These are phyloP conservation scores for Hyperoplus immaculatus DNA, from an alignment of 2,797 vertebrate genomes.

Conservation along the genomic window DNA sequence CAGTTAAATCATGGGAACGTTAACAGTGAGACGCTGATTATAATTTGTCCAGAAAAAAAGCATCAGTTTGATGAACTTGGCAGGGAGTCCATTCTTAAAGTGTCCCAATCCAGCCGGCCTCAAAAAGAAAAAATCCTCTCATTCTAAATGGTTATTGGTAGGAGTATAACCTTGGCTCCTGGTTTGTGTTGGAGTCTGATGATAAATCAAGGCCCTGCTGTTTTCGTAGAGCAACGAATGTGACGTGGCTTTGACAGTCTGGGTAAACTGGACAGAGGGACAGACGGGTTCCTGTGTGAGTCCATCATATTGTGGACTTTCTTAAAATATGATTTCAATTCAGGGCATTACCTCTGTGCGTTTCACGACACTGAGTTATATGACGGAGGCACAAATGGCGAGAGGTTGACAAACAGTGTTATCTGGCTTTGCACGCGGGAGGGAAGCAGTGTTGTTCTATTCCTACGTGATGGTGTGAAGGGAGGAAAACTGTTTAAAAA, in stretches of 20 bases:
- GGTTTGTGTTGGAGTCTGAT: not conserved
- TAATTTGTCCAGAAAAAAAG: not conserved
- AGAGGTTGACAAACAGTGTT: slow-evolving; percentile 45
- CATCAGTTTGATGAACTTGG: not conserved
- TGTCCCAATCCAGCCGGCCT: not conserved
- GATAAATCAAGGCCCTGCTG: slow-evolving; percentile 21
- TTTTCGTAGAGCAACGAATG: not conserved
- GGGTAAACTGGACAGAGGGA: not conserved
- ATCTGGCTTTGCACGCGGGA: slow-evolving; percentile 20
- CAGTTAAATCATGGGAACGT: slow-evolving; percentile 16
- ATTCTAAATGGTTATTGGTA: not conserved
- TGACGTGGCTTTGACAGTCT: slow-evolving; percentile 12
- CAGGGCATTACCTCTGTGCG: slow-evolving; percentile 23
- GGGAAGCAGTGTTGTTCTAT: slow-evolving; percentile 36
- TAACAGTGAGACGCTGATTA: not conserved
- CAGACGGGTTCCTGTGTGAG: slow-evolving; percentile 4
- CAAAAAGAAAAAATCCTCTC: too few relatives aligned
- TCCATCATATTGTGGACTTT: slow-evolving; percentile 21
- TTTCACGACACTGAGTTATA: slow-evolving; percentile 34
- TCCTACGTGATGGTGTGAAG: slow-evolving; percentile 24
- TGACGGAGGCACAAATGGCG: slow-evolving; percentile 43
- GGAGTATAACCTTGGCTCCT: not conserved
- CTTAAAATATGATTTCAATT: slow-evolving; percentile 25
- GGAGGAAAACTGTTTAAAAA: slow-evolving; percentile 33
- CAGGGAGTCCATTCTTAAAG: slow-evolving; percentile 3